A percentile compares a stretch with the other conserved stretches of the same genome.
These are phyloP conservation scores for Orthochromis indermauri DNA, from an alignment of 2,113 vertebrate genomes.

Conservation along the genomic window DNA sequence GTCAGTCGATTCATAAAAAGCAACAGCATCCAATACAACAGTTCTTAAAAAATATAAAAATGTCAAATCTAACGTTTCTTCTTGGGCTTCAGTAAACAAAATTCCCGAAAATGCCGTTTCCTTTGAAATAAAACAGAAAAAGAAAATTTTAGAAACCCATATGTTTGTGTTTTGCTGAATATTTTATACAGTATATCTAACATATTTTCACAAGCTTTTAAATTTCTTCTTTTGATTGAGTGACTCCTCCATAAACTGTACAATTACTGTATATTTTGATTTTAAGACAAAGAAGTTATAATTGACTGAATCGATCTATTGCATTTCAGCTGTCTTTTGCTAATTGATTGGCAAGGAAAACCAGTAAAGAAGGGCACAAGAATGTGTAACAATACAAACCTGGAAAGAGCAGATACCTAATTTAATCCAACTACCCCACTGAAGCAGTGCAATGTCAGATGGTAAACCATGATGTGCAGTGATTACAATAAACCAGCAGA, in stretches of 20 bases:
- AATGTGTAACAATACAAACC: neutral
- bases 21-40: neutral
- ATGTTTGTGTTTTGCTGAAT: neutral
- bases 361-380: neutral
- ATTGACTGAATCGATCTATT: neutral
- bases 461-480: neutral
- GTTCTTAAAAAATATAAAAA: neutral
- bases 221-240: neutral
- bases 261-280: neutral
- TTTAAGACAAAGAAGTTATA: neutral
- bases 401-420: neutral
- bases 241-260: neutral
- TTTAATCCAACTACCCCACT: neutral
- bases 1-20: neutral
- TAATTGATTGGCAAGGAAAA: neutral
- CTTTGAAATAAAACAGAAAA: neutral
- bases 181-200: neutral
- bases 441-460: constrained; percentile 20
- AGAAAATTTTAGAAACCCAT: neutral
- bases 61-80: neutral
- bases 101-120: fast-evolving
- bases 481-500: constrained; percentile 21
- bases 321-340: neutral
- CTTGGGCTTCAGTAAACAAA: neutral
- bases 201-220: neutral